phyloP scores from a whole-genome alignment of 2,113 vertebrate genomes.

The Myiagra hebetior region DNA sequence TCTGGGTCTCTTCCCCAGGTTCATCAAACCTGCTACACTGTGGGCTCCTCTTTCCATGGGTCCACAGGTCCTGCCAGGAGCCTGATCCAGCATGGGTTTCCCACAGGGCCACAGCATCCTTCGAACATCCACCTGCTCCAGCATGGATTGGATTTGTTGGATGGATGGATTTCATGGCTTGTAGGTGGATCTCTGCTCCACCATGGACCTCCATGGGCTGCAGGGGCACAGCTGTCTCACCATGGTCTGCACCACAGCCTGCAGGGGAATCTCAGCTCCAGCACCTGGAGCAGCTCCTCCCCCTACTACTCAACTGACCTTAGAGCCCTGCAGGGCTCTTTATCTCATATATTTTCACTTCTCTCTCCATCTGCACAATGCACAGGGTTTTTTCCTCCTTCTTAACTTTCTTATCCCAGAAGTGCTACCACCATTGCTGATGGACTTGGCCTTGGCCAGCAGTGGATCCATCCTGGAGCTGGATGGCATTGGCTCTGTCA shows the following conservation, averaged over 20 bases:
- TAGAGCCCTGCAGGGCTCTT: neutral
- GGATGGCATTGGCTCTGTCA: neutral
- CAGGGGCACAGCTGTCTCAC: neutral
- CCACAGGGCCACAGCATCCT: neutral
- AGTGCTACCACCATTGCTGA: neutral
- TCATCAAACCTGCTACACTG: neutral
- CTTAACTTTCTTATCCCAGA: neutral
- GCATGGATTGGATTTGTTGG: no score
- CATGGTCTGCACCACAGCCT: neutral
- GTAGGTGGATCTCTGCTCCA: neutral
- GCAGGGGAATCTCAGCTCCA: neutral
- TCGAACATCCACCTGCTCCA: neutral
- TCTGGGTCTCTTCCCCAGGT: accelerated
- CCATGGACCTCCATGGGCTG: neutral
- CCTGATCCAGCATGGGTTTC: accelerated
- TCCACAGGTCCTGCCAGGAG: neutral
- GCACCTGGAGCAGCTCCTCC: neutral
- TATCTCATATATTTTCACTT: neutral
- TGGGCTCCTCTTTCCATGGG: neutral
- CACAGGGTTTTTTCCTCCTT: neutral
- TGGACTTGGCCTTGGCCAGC: neutral
- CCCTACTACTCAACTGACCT: neutral
- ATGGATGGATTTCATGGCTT: no score
- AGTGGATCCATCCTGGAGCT: neutral
- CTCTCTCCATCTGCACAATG: neutral